Conservation (phyloP, 35 echinoderm and acorn worm species). For the Anneissia japonica region DNA sequence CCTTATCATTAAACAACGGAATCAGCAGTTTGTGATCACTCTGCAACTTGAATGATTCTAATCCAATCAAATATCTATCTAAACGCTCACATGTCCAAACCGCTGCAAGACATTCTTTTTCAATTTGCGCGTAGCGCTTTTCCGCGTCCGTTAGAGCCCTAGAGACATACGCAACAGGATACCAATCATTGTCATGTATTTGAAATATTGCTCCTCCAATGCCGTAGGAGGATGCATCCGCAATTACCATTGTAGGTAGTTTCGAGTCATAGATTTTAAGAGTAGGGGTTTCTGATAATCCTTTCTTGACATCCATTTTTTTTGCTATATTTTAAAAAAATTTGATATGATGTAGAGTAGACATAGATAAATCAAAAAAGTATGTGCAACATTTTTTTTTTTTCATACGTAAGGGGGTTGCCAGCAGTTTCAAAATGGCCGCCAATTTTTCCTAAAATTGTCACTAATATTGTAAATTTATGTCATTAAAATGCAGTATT, state of each 20-base stretch:
- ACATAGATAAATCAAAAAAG: no score
- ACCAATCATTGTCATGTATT: neutral
- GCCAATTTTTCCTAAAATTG: no score
- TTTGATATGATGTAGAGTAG: no score
- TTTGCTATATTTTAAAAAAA: no score
- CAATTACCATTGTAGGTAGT: conserved; percentile 5
- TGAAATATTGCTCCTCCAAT: conserved; percentile 17
- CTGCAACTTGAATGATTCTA: neutral
- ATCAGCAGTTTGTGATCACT: neutral
- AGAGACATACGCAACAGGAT: neutral
- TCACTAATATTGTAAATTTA: no score
- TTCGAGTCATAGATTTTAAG: conserved; percentile 36
- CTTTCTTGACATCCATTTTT: no score
- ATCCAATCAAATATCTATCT: conserved; percentile 20
- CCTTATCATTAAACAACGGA: neutral
- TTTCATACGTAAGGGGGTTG: no score
- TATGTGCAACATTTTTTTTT: no score
- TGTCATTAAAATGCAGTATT: no score
- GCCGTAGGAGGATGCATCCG: conserved; percentile 22
- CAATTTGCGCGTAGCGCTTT: conserved; percentile 14
- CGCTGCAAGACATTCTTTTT: conserved; percentile 12
- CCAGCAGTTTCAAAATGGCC: no score
- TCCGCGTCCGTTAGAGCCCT: conserved; percentile 20
- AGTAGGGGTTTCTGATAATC: no score
- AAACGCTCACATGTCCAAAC: conserved; percentile 29